Evolutionary conservation across 2,888 invertebrate genomes (phyloP).

Genomic region (Limnephilus auricula): DNA sequence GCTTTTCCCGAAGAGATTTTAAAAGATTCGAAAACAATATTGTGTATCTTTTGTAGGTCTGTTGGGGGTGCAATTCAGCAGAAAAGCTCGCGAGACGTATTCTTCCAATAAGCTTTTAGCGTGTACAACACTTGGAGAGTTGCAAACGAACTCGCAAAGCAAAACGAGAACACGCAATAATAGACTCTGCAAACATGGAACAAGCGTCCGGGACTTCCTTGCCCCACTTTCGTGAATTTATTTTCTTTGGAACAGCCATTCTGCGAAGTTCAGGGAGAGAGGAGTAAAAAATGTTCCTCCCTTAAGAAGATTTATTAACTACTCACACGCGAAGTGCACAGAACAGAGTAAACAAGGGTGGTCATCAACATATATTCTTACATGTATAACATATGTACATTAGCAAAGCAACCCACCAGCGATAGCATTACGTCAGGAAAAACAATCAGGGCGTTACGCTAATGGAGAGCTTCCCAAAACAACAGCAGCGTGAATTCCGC

Average conservation of each 20-base stretch:
- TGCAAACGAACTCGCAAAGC: slow-evolving; percentile 31
- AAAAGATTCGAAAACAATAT: slow-evolving; percentile 6
- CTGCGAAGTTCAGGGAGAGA: slow-evolving; percentile 27
- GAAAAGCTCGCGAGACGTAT: slow-evolving; percentile 34
- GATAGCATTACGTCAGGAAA: slow-evolving; percentile 3
- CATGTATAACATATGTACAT: background rate
- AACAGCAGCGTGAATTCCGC: background rate
- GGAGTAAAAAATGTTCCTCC: slow-evolving; percentile 35
- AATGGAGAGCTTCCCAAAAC: slow-evolving; percentile 53
- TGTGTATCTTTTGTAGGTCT: background rate
- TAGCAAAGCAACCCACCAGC: background rate
- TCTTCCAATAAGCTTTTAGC: slow-evolving; percentile 21
- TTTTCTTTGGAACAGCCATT: slow-evolving; percentile 48
- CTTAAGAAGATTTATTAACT: slow-evolving; percentile 57
- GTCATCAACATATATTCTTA: slow-evolving; percentile 49
- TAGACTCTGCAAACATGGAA: slow-evolving; percentile 33
- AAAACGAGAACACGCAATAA: slow-evolving; percentile 45
- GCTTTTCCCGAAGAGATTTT: background rate
- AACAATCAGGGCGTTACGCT: slow-evolving; percentile 53
- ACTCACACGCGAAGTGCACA: slow-evolving; percentile 57
- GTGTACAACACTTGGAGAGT: slow-evolving; percentile 24
- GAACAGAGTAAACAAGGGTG: slow-evolving; percentile 54
- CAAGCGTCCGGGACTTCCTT: slow-evolving; percentile 32
- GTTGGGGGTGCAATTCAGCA: background rate
- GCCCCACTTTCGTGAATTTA: slow-evolving; percentile 36